A percentile compares a stretch with the other conserved stretches of the same genome.
phyloP scores from a whole-genome alignment of 1,140 invertebrate genomes.

The Vanessa atalanta region DNA sequence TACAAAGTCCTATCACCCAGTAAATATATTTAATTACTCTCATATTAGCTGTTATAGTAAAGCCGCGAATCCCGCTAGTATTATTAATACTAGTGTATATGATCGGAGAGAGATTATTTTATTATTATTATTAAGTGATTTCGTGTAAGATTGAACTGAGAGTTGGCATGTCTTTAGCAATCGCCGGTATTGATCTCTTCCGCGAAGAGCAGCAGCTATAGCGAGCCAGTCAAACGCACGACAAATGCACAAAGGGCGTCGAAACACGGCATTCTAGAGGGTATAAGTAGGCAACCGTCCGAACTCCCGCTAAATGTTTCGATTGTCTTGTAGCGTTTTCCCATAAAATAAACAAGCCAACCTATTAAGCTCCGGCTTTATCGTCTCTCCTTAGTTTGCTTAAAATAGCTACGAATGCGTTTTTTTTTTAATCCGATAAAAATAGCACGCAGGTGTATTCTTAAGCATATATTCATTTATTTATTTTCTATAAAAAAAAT shows the following conservation, averaged over 20 bases:
- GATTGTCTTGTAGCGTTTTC: slow-evolving; percentile 19
- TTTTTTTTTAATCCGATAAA: not conserved
- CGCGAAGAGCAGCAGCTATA: slow-evolving; percentile 59
- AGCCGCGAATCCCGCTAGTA: not conserved
- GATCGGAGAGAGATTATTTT: not conserved
- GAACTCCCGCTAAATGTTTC: slow-evolving; percentile 13
- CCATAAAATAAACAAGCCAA: slow-evolving; percentile 16
- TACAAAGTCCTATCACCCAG: no score
- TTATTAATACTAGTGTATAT: not conserved
- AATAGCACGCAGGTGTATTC: not conserved
- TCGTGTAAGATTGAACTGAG: slow-evolving; percentile 57
- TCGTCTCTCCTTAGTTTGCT: slow-evolving; percentile 8
- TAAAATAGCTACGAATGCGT: not conserved
- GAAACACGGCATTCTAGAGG: slow-evolving; percentile 55
- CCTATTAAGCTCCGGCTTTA: slow-evolving; percentile 15
- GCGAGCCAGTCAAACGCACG: slow-evolving; percentile 60
- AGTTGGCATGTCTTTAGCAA: slow-evolving; percentile 54
- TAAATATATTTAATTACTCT: no score
- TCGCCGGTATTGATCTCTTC: slow-evolving; percentile 60
- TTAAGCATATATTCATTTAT: no score
- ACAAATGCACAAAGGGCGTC: slow-evolving; percentile 66
- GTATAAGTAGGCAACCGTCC: slow-evolving; percentile 32
- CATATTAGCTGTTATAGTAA: no score
- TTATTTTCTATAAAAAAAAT: no score
- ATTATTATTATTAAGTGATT: slow-evolving; percentile 35